Base-by-base conservation (phyloP, 2,888 invertebrate genomes). In the Hedya salicella region DNA sequence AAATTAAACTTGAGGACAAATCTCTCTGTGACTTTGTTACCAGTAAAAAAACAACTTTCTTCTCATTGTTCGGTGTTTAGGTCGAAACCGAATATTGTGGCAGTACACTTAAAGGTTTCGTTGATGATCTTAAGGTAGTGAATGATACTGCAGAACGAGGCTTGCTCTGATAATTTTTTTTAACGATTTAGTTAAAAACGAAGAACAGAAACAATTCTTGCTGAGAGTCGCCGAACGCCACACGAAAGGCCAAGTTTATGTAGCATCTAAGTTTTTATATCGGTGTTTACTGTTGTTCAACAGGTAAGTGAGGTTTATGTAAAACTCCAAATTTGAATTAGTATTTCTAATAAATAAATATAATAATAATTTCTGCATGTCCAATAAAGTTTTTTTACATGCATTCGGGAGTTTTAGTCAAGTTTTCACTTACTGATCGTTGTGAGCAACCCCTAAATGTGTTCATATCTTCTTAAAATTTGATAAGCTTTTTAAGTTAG, bases 181-280 rank as follows among this genome's bases (percentile, higher is more conserved):
- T 25, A 25, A 25, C 6, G 36, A 53, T 2, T 32, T 36, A 16
- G 39, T 53, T 5, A 53, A 16, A 14, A 16, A 53, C 4, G 53
- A 53, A 53, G n/a, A n/a, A n/a, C n/a, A n/a, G n/a, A n/a, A n/a
- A n/a, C n/a, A n/a, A n/a, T n/a, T n/a, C n/a, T n/a, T 53, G 39
- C 13, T 53, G 13, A 32, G 39, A 39, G 53, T 59, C 11, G 49
- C 39, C 16, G 60, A 39, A 13, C 60, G 40, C 11, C 40, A 60
- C 11, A 32, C 48, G 36, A 59, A 59, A 59, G 6, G 30, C 30
- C 46, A 46, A 19, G 17, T n/a, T 46, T 46, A 46, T 17, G 46
- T n/a, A n/a, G n/a, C n/a, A 25, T 25, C 25, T 25, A 4, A 25
- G n/a, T 25, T 25, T 25, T 25, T 3, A 3, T 25, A 25, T 25